Conservation (phyloP, 2,888 invertebrate species). For the Rambutsinella grinnellia region DNA sequence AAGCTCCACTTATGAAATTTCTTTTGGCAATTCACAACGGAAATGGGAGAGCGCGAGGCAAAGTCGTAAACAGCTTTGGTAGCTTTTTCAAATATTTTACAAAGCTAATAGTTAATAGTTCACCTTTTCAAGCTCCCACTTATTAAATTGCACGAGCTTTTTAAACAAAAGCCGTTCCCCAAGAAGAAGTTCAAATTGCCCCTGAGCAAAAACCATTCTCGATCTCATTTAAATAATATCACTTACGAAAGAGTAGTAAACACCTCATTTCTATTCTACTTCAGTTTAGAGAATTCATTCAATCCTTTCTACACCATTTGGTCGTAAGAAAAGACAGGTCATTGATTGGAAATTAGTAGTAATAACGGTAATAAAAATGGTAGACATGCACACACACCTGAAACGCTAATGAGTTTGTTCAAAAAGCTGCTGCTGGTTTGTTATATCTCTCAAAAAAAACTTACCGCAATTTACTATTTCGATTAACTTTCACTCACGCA, state of each 20-base stretch:
- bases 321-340: slow-evolving; percentile 5
- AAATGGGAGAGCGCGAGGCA: slow-evolving; percentile 15
- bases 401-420: slow-evolving; percentile 13
- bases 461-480: too few relatives aligned
- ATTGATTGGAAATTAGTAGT: slow-evolving; percentile 37
- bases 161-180: background rate
- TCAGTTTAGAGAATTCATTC: too few relatives aligned
- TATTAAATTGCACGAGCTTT: too few relatives aligned
- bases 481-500: slow-evolving; percentile 33
- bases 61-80: background rate
- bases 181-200: background rate
- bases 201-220: background rate
- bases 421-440: slow-evolving; percentile 4
- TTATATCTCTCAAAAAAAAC: slow-evolving; percentile 4
- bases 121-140: too few relatives aligned
- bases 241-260: too few relatives aligned
- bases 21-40: slow-evolving; percentile 30
- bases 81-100: background rate
- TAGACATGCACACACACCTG: background rate
- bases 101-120: too few relatives aligned
- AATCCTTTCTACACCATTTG: too few relatives aligned
- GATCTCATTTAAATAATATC: too few relatives aligned
- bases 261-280: too few relatives aligned
- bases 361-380: background rate
- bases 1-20: background rate